These are phyloP conservation scores for Erebia palarica DNA, from an alignment of 2,888 invertebrate genomes.

Conservation along the genomic window DNA sequence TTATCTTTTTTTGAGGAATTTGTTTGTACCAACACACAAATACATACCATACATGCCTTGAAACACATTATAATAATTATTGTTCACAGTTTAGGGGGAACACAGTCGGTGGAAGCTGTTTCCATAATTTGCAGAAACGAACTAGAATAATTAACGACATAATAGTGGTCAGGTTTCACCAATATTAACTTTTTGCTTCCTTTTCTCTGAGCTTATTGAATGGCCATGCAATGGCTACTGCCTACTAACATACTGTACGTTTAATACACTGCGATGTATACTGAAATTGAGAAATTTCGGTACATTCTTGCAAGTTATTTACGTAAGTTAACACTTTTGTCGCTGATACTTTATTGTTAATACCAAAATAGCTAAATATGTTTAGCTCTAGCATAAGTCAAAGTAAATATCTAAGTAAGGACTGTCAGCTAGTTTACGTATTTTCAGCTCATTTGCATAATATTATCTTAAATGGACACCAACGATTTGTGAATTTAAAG, in stretches of 20 bases:
- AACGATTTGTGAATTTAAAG: slow-evolving; percentile 25
- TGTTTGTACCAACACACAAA: too few species aligned
- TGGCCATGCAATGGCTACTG: not conserved
- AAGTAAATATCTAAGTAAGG: slow-evolving; percentile 26
- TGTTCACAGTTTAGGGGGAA: too few species aligned
- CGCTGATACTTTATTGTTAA: slow-evolving; percentile 27
- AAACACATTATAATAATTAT: too few species aligned
- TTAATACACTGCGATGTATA: not conserved
- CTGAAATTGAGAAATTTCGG: slow-evolving; percentile 16
- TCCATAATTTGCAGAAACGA: too few species aligned
- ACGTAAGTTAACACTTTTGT: slow-evolving; percentile 26
- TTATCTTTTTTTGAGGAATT: too few species aligned
- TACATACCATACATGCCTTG: too few species aligned
- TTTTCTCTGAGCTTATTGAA: not conserved
- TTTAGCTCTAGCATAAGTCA: slow-evolving; percentile 25
- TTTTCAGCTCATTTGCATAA: slow-evolving; percentile 33
- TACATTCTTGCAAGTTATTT: slow-evolving; percentile 5
- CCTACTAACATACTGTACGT: not conserved
- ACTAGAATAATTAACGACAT: too few species aligned
- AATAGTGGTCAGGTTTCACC: too few species aligned
- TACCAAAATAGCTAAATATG: slow-evolving; percentile 24
- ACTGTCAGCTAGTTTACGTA: slow-evolving; percentile 25
- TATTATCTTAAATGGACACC: slow-evolving; percentile 27
- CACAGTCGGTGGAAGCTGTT: too few species aligned
- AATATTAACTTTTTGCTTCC: not conserved